Conservation (phyloP, 2,888 invertebrate species). For the Elegia similella region DNA sequence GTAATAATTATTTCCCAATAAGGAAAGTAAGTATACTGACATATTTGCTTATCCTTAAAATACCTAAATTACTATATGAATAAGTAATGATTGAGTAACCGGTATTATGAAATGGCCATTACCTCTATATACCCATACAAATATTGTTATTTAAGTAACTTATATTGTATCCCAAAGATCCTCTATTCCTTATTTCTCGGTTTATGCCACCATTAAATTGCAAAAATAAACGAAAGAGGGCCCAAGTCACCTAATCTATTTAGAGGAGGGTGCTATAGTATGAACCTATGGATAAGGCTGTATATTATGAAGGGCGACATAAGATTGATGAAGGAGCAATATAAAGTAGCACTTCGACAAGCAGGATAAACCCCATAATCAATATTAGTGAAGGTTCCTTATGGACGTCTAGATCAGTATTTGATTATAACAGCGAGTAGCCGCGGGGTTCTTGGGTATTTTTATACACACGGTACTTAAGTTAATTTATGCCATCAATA, state of each 20-base stretch:
- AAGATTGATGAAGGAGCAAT: constrained; percentile 8
- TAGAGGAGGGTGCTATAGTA: neutral
- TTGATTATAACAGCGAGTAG: neutral
- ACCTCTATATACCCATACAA: too few species aligned
- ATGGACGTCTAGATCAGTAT: neutral
- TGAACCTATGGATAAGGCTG: neutral
- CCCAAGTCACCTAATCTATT: neutral
- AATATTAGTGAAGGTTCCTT: neutral
- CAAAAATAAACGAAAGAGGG: neutral
- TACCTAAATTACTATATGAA: too few species aligned
- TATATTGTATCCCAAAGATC: too few species aligned
- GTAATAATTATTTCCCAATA: too few species aligned
- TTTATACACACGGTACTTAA: neutral
- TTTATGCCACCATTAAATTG: too few species aligned
- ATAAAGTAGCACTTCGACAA: neutral
- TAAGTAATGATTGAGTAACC: too few species aligned
- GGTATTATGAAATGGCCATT: too few species aligned
- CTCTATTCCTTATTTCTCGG: too few species aligned
- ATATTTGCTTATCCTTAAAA: too few species aligned
- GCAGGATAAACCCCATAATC: constrained; percentile 1
- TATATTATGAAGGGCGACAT: constrained; percentile 6
- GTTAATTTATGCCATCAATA: too few species aligned
- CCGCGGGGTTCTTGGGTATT: neutral
- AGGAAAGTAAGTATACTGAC: too few species aligned
- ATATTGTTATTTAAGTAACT: too few species aligned